Base-by-base conservation (phyloP, 2,888 invertebrate species). In the Agrilus mali region DNA sequence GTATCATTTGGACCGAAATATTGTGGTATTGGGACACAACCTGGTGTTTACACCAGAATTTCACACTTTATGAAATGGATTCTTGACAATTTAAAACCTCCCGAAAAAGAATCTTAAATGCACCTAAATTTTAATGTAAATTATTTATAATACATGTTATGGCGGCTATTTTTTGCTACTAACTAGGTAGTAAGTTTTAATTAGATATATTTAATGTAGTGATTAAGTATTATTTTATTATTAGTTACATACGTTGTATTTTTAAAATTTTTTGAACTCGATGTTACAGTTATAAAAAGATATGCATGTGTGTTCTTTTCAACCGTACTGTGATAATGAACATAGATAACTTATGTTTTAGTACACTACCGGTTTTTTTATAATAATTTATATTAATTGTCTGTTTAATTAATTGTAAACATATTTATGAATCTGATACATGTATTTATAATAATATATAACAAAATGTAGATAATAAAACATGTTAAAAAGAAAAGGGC, bases 21-120 rank as follows among this genome's bases (percentile, higher is more conserved):
- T 31, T 69, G 68, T 50, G 71, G 69, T 36, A 57, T 59, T 3
- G 66, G 70, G n/a, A 74, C 73, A 1, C 75, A 74, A 68, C 84
- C 85, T 0, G 83, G 79, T 0, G 77, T 85, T 3, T 85, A 84
- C 59, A 83, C 82, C 0, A 69, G 73, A 34, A 73, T 83, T 1
- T 63, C 74, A 0, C 65, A 71, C 12, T 83, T 77, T 55, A 59
- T 78, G 42, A 71, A 76, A 45, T 85, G 84, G 84, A 80, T 85
- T 53, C 56, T 76, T 38, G 65, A 70, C 32, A 67, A 64, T 62
- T 65, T 68, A 12, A 60, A 55, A 36, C 61, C 68, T 4, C 72
- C 55, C 60, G 53, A 53, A 2, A 15, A 36, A 17, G 10, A 31
- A 22, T 20, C 5, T 13, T 22, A 12, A 31, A 40, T 17, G 40